phyloP scores from a whole-genome alignment of 2,113 vertebrate species.

The Recurvirostra avosetta region DNA sequence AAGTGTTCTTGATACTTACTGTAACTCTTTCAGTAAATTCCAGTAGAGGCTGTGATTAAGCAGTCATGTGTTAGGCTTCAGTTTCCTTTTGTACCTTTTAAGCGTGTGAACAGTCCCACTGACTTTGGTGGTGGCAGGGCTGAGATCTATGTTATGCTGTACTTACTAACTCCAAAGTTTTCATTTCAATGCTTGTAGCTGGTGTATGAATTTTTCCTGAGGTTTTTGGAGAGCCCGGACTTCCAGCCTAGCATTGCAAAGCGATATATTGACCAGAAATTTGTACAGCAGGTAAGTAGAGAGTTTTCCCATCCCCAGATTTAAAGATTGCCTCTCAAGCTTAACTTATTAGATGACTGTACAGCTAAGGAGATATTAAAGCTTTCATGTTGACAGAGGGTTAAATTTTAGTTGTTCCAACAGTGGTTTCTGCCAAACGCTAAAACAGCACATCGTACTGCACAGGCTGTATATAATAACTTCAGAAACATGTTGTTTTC shows the following conservation, averaged over 20 bases:
- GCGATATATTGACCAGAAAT: conserved; percentile 94
- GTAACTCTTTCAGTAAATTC: background rate
- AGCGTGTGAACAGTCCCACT: background rate
- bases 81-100: background rate
- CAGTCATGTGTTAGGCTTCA: background rate
- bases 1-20: background rate
- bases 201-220: conserved; percentile 97
- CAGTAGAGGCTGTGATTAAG: background rate
- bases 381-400: background rate
- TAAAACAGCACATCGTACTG: background rate
- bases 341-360: background rate
- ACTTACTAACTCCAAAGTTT: background rate
- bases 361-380: background rate
- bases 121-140: background rate
- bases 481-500: background rate
- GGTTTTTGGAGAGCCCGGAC: conserved; percentile 96
- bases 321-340: background rate
- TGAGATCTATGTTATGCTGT: background rate
- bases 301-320: background rate
- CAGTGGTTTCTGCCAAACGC: background rate
- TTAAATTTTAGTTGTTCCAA: background rate
- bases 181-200: conserved; percentile 75
- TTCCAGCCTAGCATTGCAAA: conserved; percentile 97
- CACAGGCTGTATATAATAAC: background rate
- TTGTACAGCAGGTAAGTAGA: conserved; percentile 92